Evolutionary conservation across 2,113 vertebrate species (phyloP).

Genomic region (Ramphastos sulfuratus): DNA sequence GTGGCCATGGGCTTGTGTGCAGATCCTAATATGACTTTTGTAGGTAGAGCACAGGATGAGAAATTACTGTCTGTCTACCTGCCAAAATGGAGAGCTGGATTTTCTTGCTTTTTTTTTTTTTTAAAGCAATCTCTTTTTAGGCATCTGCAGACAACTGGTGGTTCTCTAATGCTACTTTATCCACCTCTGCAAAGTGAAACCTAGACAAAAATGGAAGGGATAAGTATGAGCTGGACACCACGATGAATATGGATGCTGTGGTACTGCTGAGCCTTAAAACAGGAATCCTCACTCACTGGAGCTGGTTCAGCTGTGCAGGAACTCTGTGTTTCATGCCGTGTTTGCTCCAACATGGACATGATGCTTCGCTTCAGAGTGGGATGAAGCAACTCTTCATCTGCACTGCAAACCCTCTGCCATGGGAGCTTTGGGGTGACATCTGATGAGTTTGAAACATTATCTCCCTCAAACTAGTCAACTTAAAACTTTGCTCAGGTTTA

Average conservation of each 20-base stretch:
- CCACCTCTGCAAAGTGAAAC: neutral
- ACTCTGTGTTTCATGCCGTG: fast-evolving
- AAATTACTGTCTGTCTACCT: neutral
- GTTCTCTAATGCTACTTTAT: neutral
- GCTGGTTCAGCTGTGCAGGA: neutral
- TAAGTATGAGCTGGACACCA: neutral
- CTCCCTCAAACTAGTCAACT: neutral
- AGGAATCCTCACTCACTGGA: neutral
- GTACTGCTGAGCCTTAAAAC: neutral
- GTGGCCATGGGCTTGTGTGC: neutral
- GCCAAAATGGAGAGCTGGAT: neutral
- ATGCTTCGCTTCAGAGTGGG: neutral
- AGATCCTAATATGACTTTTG: neutral
- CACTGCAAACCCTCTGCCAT: neutral
- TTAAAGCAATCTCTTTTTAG: neutral
- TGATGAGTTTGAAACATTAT: neutral
- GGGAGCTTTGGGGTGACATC: neutral
- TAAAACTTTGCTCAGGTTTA: neutral
- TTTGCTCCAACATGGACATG: fast-evolving
- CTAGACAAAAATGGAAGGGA: neutral
- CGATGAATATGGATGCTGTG: neutral
- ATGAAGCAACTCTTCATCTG: neutral
- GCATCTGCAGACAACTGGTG: neutral
- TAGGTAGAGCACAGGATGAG: neutral
- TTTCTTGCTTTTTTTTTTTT: neutral